Conservation (phyloP, 1,140 invertebrate genomes). For the Phymastichus coffea region DNA sequence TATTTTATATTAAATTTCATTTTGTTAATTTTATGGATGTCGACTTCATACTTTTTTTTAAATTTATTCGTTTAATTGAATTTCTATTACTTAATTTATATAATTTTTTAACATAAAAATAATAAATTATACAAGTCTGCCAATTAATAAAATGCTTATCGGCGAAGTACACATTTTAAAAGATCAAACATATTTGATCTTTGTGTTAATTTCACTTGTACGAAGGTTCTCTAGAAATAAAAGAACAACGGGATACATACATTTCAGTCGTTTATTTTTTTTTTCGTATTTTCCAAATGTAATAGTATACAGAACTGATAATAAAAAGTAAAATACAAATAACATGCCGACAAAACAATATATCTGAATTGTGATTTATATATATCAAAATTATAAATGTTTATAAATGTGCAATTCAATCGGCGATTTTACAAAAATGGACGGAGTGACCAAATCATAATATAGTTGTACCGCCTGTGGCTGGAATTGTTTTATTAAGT, state of each 20-base stretch:
- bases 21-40: too few species aligned
- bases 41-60: too few species aligned
- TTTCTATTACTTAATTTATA: too few species aligned
- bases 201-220: too few species aligned
- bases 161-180: neutral
- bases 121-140: neutral
- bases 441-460: conserved; percentile 24
- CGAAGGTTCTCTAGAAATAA: too few species aligned
- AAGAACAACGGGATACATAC: neutral
- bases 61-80: too few species aligned
- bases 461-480: conserved; percentile 16
- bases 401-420: conserved; percentile 23
- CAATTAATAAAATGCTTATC: neutral
- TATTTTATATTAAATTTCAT: too few species aligned
- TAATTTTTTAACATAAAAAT: neutral
- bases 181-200: too few species aligned
- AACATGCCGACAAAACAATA: conserved; percentile 11
- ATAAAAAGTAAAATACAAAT: conserved; percentile 20
- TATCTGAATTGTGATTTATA: too few species aligned
- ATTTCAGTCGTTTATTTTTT: conserved; percentile 24
- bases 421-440: conserved; percentile 26
- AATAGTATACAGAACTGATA: conserved; percentile 20
- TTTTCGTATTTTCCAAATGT: conserved; percentile 2
- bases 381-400: neutral
- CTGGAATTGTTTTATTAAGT: conserved; percentile 7